Base-by-base conservation (phyloP, 2,888 invertebrate species). In the Eilema griseolum region DNA sequence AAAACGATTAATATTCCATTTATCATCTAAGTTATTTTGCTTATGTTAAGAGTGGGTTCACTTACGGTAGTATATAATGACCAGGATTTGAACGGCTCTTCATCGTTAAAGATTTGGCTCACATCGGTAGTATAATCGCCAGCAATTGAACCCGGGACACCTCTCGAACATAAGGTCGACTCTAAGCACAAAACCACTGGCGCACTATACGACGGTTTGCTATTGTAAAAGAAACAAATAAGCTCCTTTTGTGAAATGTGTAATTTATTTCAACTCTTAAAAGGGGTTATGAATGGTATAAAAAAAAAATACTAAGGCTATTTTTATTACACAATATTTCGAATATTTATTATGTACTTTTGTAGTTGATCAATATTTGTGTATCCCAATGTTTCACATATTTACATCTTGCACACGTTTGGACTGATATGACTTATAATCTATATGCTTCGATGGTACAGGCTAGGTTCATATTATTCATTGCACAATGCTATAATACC, bases 261-360 rank as follows among this genome's bases (percentile, higher is more conserved):
- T 88, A 91, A 88, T 92, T 92, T 93, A 91, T 90, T 92, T 90
- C 88, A 91, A 89, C 90, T 90, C 85, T 89, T 89, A 85, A 89
- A 87, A 86, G 87, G 83, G 89, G 85, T 90, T 90, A 90, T 86
- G 88, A 88, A 87, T 89, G 89, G 91, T 92, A 92, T 87, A 91
- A 92, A 92, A 90, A 91, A 92, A 90, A 86, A 87, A 86, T 86
- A 84, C 88, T 89, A 90, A 86, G 83, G 82, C 87, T 91, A 89
- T 88, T 82, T 52, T 83, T 85, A 88, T 86, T 87, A 90, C 85
- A 89, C 83, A 85, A 87, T 85, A 88, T 84, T 86, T 86, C 82
- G 87, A 88, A 88, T 88, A 85, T 86, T 87, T 86, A 86, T 80
- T 88, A 88, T 90, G 89, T 90, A 90, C 88, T 90, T 88, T 86